Base-by-base conservation (phyloP, 2,113 vertebrate genomes). In the Xenopus borealis region DNA sequence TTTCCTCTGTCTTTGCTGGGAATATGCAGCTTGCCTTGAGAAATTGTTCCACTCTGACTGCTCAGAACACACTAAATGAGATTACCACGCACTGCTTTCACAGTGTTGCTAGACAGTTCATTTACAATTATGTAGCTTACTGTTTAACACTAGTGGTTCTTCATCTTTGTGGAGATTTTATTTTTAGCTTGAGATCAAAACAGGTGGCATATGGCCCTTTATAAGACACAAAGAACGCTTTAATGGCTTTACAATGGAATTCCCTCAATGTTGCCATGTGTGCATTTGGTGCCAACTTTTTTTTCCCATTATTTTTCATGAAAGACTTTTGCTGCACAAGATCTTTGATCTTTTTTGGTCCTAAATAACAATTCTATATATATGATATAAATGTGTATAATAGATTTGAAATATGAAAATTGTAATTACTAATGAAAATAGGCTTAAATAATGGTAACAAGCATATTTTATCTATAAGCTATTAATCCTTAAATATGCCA, bases 1-100 rank as follows among this genome's bases (percentile, higher is more conserved):
- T 76, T 30, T 23, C 64, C 72, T 72, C 66, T 44, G 66, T 59
- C 77, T 72, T 63, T 72, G 64, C 71, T 66, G 16, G 71, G 66
- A 71, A 65, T 61, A 70, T 44, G 68, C 66, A 7, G 70, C 62
- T 73, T 69, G 66, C 75, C 52, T 7, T 78, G 71, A 64, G 66
- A 72, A 78, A 18, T 76, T 33, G 30, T 72, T 76, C 71, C 69
- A 71, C 65, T 66, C 47, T 47, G 57, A 8, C 63, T 78, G 62
- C 67, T 80, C 55, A 40, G 76, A 72, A 62, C 40, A 44, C 45
- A 17, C 55, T 52, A 47, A 67, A 62, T 27, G 40, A 66, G 57
- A 17, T 52, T 47, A 64, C 14, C n/a, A 40, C 16, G 47, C 27
- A 17, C 78, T 19, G 55, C 72, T 30, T 45, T 18, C 44, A 0